Base-by-base conservation (phyloP, 2,888 invertebrate genomes). In the Oscheius sp. region DNA sequence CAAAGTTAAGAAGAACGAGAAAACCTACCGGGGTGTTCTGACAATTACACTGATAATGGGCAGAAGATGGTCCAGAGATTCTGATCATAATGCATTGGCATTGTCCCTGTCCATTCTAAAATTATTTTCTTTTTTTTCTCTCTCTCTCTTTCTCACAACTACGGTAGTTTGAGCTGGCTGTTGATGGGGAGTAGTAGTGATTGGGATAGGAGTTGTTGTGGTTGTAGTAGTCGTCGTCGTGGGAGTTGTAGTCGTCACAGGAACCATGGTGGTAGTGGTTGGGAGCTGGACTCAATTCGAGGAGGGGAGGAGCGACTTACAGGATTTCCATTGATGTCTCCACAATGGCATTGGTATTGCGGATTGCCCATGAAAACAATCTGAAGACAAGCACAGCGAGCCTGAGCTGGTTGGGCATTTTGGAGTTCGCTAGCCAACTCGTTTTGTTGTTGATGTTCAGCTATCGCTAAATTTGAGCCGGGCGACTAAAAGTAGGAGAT, bases 41-140 rank as follows among this genome's bases (percentile, higher is more conserved):
- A 64, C 80, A 80, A 46, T 72, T 73, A 65, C 80, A 80, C 65
- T 76, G 76, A 57, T 80, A 80, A 61, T 80, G 80, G n/a, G 80
- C 79, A n/a, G 75, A 74, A 25, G 77, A 70, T 34, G 80, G 80
- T 12, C 74, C 71, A 52, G 75, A 72, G 52, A 80, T 80, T 39
- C 75, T 71, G 66, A 80, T 80, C 80, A 80, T 80, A 65, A 80
- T 78, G 68, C 80, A 80, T 42, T 76, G 76, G 58, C 80, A 80
- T 31, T 61, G 63, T 34, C 68, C 58, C 15, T 37, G 17, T 15
- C 70, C 70, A 23, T 46, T 39, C 42, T 55, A 15, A 61, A 61
- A 61, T 17, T 20, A 61, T n/a, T 25, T 3, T n/a, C n/a, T n/a
- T n/a, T n/a, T n/a, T n/a, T n/a, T n/a, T 37, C 37, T 37, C 15